Percentiles rank a stretch among this genome's conserved stretches.
phyloP scores from a whole-genome alignment of 2,113 vertebrate species.

The Aspidoscelis tigris region DNA sequence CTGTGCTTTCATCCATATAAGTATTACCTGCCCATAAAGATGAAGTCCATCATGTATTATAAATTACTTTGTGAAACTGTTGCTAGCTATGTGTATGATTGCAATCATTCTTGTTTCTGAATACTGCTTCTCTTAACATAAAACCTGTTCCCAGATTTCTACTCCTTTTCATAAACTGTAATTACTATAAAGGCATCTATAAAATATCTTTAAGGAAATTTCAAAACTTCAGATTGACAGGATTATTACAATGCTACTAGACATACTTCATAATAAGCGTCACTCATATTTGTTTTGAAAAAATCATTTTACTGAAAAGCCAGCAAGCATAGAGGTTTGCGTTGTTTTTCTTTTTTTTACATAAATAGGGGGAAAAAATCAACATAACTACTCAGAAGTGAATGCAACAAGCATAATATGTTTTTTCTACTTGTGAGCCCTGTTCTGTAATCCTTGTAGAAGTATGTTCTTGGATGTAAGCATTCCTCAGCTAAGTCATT shows the following conservation, averaged over 20 bases:
- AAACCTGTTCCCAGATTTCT: neutral
- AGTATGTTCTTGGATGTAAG: no score
- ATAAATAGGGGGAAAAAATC: no score
- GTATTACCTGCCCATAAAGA: neutral
- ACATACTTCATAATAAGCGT: neutral
- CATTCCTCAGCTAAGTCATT: no score
- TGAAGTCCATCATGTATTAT: neutral
- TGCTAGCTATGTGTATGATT: neutral
- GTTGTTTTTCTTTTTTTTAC: neutral
- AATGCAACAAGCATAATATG: neutral
- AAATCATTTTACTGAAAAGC: constrained; percentile 24
- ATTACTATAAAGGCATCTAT: constrained; percentile 24
- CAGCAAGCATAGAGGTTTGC: neutral
- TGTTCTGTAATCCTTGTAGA: no score
- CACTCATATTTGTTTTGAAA: constrained; percentile 15
- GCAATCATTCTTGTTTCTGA: constrained; percentile 5
- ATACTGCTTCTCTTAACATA: neutral
- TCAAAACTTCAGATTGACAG: constrained; percentile 15
- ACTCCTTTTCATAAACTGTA: neutral
- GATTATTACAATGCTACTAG: constrained; percentile 29
- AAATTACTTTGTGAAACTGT: neutral
- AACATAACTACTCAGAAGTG: neutral
- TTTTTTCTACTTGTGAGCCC: neutral
- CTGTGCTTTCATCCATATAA: neutral
- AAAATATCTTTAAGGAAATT: constrained; percentile 22